Evolutionary conservation across 1,140 invertebrate species (phyloP).

Genomic region (Aphelinus atriplicis): DNA sequence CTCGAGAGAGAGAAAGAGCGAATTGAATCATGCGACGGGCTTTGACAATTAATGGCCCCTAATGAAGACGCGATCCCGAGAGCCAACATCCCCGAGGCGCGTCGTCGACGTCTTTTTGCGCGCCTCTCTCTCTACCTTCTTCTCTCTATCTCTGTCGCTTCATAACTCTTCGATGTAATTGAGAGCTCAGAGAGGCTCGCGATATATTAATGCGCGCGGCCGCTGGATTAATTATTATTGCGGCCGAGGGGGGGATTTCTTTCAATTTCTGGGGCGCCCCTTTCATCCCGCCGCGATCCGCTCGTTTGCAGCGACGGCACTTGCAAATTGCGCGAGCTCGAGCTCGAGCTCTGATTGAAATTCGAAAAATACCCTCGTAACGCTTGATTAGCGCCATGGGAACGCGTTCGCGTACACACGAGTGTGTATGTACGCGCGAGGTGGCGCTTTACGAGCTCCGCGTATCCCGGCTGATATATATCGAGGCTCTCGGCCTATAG

Average conservation of each 20-base stretch:
- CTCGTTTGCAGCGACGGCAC: conserved; percentile 2
- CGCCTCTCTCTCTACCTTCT: conserved; percentile 42
- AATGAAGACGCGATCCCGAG: conserved; percentile 60
- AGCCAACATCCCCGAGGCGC: conserved; percentile 37
- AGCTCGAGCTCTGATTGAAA: not conserved
- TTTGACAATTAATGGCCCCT: conserved; percentile 62
- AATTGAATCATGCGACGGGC: conserved; percentile 57
- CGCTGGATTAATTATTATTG: conserved; percentile 65
- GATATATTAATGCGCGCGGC: conserved; percentile 46
- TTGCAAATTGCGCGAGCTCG: conserved; percentile 6
- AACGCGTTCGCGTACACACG: too few relatives aligned
- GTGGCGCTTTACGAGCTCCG: too few relatives aligned
- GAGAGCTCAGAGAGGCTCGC: conserved; percentile 60
- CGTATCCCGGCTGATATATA: too few relatives aligned
- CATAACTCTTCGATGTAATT: conserved; percentile 64
- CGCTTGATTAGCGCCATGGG: too few relatives aligned
- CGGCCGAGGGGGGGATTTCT: conserved; percentile 57
- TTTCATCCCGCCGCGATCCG: conserved; percentile 57
- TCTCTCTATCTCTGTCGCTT: conserved; percentile 37
- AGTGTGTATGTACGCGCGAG: too few relatives aligned
- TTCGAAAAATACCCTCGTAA: not conserved
- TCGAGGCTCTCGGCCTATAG: too few relatives aligned
- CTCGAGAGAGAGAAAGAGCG: conserved; percentile 23
- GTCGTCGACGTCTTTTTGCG: conserved; percentile 32
- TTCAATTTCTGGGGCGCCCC: conserved; percentile 60